Base-by-base conservation (phyloP, 2,113 vertebrate genomes). In the Colistium nudipinnis region DNA sequence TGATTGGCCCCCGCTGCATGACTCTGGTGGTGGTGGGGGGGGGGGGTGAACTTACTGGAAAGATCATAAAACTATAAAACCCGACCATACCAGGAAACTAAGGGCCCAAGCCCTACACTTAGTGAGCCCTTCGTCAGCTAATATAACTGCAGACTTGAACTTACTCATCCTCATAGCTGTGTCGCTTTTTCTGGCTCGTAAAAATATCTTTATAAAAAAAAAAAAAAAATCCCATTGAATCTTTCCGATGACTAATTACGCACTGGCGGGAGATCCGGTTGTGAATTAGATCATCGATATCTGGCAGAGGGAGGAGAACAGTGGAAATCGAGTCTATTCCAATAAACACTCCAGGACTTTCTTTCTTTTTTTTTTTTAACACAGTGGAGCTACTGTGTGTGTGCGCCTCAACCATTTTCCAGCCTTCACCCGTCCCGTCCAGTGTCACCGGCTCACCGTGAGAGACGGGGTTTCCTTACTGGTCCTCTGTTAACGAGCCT, bases 41-140 rank as follows among this genome's bases (percentile, higher is more conserved):
- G 81, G 79, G 75, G 86, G 81, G 49, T 74, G 71, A 25, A 79
- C 81, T 91, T 91, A 91, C 88, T 59, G 89, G 87, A 91, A 91
- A 66, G 75, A 81, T 78, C 87, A 76, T 89, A 89, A 90, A 90
- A 88, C 81, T 79, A 43, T 84, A 88, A n/a, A 90, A 84, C 79
- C 89, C 81, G 86, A 84, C 80, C 74, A 72, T 90, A 90, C 87
- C 89, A 89, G 90, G 88, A 91, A 90, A 88, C 78, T 77, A 73
- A 61, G 80, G 78, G 81, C 68, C 8, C 66, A 73, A 72, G 88
- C 86, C 85, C 77, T 85, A 90, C 89, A 88, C 82, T 85, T 86
- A 88, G 67, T 67, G 66, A 83, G 48, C 69, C 80, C 74, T 82
- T 85, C 62, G 52, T 82, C 64, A 60, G 76, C 76, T 85, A 81